Base-by-base conservation (phyloP, 1,140 invertebrate genomes). In the Hypothenemus hampei region DNA sequence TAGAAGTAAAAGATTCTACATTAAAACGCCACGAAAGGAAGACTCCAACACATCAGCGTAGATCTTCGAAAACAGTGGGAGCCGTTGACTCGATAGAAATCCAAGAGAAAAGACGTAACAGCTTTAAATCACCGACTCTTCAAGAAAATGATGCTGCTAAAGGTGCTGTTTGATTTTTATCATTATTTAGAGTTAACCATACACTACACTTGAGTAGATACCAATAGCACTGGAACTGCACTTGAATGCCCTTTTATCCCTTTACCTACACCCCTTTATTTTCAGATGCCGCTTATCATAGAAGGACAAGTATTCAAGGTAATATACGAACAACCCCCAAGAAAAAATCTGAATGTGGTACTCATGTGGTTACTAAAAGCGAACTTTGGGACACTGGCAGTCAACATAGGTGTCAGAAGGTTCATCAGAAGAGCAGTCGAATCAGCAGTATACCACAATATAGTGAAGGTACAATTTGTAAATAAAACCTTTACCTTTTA, bases 321-420 rank as follows among this genome's bases (percentile, higher is more conserved):
- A 64, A 57, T 21, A 19, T 15, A 8, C 53, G 60, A 43, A 52
- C 35, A 22, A 64, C 61, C 3, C 66, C 65, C 2, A 68, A 70
- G 49, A 65, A 65, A 40, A 70, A 66, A 57, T 48, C 52, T 2
- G 68, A 69, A 6, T 67, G 64, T 45, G 67, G 70, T 1, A 68
- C 67, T 1, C 70, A 72, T 54, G 63, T 72, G 5, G 70, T 72
- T 8, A 62, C 69, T 1, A 72, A 72, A 46, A 70, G 69, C 51
- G 70, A 72, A 51, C 55, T 72, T 3, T 72, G 70, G 70, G 68
- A 72, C 50, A 72, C 69, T 2, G 69, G 69, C 4, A 66, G 46
- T 33, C 69, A 70, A 22, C 69, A 71, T 41, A 45, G 67, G 13
- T 70, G 67, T 31, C 55, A 45, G 24, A 67, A 67, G 36, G 23